These are phyloP conservation scores for Rhabdophis nuchalis DNA, from an alignment of 2,797 vertebrate genomes.

Conservation along the genomic window DNA sequence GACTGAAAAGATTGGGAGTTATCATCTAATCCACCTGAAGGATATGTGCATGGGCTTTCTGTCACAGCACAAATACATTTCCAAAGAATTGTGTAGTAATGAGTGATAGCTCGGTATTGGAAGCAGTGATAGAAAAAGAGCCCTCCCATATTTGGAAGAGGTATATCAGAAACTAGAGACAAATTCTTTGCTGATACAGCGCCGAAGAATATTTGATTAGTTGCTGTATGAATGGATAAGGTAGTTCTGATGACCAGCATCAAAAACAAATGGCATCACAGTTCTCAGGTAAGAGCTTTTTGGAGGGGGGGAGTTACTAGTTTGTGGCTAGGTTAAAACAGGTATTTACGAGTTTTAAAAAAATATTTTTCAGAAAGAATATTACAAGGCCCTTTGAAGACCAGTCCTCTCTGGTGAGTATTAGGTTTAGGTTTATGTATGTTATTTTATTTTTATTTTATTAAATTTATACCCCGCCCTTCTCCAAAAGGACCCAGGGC, in stretches of 20 bases:
- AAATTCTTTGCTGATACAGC: not conserved
- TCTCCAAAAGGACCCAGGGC: no score
- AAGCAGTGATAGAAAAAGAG: not conserved
- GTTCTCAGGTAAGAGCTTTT: not conserved
- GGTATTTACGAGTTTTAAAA: not conserved
- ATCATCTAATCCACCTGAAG: not conserved
- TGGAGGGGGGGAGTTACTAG: not conserved
- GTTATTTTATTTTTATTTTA: no score
- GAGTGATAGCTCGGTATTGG: not conserved
- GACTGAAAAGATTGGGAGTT: not conserved
- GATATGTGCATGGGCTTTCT: not conserved
- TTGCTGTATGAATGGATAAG: not conserved
- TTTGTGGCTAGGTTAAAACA: not conserved
- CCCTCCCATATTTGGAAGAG: not conserved
- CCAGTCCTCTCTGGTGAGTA: constrained; percentile 87
- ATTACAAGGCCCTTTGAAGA: constrained; percentile 95
- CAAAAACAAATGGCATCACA: not conserved
- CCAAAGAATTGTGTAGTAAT: not conserved
- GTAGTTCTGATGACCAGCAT: not conserved
- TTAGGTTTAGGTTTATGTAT: not conserved
- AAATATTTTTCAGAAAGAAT: constrained; percentile 81
- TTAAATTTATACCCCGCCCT: no score
- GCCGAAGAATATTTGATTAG: not conserved
- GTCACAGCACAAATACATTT: not conserved
- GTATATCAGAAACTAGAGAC: not conserved